A percentile compares a stretch with the other conserved stretches of the same genome.
phyloP scores from a whole-genome alignment of 1,140 invertebrate genomes.

The Polyergus mexicanus region DNA sequence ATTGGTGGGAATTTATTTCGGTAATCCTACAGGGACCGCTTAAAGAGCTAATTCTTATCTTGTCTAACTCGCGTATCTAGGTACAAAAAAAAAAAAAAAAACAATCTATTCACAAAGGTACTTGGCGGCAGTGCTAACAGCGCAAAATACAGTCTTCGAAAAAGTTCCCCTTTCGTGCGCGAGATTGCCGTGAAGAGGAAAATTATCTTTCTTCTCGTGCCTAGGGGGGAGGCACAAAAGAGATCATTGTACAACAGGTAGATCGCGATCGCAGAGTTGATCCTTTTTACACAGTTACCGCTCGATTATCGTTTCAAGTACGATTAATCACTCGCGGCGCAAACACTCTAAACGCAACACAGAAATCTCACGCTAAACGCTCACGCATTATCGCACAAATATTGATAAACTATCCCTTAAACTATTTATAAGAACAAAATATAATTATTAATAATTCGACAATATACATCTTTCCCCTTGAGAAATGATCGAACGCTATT shows the following conservation, averaged over 20 bases:
- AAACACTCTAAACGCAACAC: conserved; percentile 21
- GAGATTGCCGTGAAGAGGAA: conserved; percentile 55
- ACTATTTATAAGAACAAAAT: not conserved
- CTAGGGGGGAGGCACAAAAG: conserved; percentile 44
- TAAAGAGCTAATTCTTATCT: conserved; percentile 50
- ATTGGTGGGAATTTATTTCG: conserved; percentile 76
- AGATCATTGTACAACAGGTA: conserved; percentile 63
- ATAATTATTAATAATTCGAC: not conserved
- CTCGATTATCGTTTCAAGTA: conserved; percentile 28
- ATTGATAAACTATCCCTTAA: not conserved
- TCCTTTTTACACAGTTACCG: conserved; percentile 24
- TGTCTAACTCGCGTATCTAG: conserved; percentile 29
- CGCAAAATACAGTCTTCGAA: conserved; percentile 49
- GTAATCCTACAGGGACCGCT: conserved; percentile 34
- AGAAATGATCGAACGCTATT: not conserved
- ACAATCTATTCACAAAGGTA: conserved; percentile 70
- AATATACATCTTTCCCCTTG: too few species aligned
- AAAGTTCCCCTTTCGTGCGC: conserved; percentile 54
- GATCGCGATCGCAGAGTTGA: conserved; percentile 50
- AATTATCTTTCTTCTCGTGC: conserved; percentile 60
- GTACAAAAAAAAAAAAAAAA: conserved; percentile 50
- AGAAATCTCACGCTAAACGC: conserved; percentile 14
- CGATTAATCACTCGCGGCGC: conserved; percentile 36
- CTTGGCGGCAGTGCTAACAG: conserved; percentile 45
- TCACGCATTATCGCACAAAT: not conserved